phyloP scores from a whole-genome alignment of 2,797 vertebrate species.

The Acanthis flammea region DNA sequence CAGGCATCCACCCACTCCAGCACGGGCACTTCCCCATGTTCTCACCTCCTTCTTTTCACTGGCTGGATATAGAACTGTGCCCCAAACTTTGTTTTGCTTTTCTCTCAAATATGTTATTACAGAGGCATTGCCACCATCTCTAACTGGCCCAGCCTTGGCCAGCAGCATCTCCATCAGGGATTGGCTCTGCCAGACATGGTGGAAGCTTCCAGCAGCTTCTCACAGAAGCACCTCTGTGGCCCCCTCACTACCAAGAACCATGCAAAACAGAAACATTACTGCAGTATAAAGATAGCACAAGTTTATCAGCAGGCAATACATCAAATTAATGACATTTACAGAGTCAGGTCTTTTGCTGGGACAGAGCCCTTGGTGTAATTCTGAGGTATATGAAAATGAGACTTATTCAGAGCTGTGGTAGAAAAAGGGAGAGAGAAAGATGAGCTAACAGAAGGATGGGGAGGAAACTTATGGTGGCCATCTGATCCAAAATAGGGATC shows the following conservation, averaged over 20 bases:
- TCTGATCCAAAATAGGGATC: not conserved
- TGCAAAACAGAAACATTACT: not conserved
- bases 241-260: not conserved
- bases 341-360: not conserved
- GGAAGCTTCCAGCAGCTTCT: not conserved
- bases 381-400: not conserved
- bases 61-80: not conserved
- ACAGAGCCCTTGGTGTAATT: not conserved
- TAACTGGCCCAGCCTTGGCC: not conserved
- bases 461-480: not conserved
- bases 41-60: not conserved
- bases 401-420: not conserved
- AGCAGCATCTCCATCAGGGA: not conserved
- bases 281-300: not conserved
- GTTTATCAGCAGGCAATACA: not conserved
- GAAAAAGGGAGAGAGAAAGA: not conserved
- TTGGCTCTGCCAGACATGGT: not conserved
- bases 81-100: not conserved
- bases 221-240: not conserved
- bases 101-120: not conserved
- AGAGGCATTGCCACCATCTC: no score
- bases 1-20: fast-evolving
- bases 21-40: not conserved
- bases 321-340: not conserved
- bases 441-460: fast-evolving